Conservation (phyloP, 1,140 invertebrate genomes). For the Lucilia cuprina region DNA sequence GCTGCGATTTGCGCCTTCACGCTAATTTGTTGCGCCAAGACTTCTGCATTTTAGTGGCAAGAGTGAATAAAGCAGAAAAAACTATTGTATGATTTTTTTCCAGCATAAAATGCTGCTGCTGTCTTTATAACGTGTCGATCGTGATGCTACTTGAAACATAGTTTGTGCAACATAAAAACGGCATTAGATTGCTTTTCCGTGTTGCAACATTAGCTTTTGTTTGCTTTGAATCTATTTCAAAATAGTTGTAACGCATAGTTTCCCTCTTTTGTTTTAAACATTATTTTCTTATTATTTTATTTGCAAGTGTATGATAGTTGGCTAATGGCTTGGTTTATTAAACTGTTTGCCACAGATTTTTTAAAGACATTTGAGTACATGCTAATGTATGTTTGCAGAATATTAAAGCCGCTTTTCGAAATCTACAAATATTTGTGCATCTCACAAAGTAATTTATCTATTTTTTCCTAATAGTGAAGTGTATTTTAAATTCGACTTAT, state of each 20-base stretch:
- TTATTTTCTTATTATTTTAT: background rate
- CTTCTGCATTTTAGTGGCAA: slow-evolving; percentile 38
- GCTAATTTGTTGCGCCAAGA: slow-evolving; percentile 41
- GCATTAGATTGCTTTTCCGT: slow-evolving; percentile 22
- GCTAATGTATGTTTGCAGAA: no score
- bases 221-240: background rate
- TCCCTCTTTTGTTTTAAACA: background rate
- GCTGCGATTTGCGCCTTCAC: slow-evolving; percentile 42
- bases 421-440: no score
- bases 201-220: background rate
- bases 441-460: no score
- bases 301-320: background rate
- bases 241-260: background rate
- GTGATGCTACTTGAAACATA: slow-evolving; percentile 33
- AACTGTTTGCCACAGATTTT: background rate
- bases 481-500: background rate
- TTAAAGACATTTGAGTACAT: background rate
- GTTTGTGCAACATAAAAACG: slow-evolving; percentile 24
- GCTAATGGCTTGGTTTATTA: background rate
- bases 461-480: background rate
- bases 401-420: no score
- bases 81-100: background rate
- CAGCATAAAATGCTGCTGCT: slow-evolving; percentile 12
- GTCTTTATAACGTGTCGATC: slow-evolving; percentile 30
- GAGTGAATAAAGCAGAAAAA: background rate